Evolutionary conservation across 2,113 vertebrate species (phyloP), one percentile per base, ranked within the genome.

Genomic region (Coturnix japonica): DNA sequence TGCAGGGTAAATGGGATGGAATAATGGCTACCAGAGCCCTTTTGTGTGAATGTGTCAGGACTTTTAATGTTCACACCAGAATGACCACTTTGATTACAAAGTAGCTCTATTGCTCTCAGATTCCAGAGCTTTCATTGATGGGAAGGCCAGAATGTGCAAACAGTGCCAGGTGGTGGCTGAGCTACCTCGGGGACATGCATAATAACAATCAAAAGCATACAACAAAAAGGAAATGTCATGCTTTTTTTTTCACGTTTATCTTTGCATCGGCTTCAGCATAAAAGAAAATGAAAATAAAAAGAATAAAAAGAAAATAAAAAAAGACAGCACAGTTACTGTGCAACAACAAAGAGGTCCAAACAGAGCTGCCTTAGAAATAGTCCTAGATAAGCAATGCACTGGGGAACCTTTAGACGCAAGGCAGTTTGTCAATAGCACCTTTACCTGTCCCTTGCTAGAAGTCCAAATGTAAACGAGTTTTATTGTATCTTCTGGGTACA

Each of bases 181-280:
- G 82, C 35, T 83, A n/a, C 90, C 85, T 87, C 1, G 0, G 82
- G 80, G 88, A 77, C 56, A 67, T 0, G 1, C 26, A 47, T 47
- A 76, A 95, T 75, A 80, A 93, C 92, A 93, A 84, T 75, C 89
- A 74, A 2, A 26, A 64, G 81, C 39, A 30, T 46, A 18, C 60
- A 67, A 66, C 74, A 80, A 87, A 94, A 93, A 77, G 75, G 72
- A 95, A 94, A 93, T 80, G 91, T 87, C 83, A 82, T 33, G 78
- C 51, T 84, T 93, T 95, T 41, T 9, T 47, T 16, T 85, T 89
- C 91, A 89, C 37, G 73, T 82, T 71, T 91, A 91, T 93, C 91
- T 87, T 80, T 91, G 75, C 78, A 81, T 86, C 84, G 65, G 33
- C 70, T 84, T 63, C 35, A 41, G 51, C 72, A 78, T 51, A 63